Conservation (phyloP, 2,113 vertebrate genomes). For the Lophura nycthemera region DNA sequence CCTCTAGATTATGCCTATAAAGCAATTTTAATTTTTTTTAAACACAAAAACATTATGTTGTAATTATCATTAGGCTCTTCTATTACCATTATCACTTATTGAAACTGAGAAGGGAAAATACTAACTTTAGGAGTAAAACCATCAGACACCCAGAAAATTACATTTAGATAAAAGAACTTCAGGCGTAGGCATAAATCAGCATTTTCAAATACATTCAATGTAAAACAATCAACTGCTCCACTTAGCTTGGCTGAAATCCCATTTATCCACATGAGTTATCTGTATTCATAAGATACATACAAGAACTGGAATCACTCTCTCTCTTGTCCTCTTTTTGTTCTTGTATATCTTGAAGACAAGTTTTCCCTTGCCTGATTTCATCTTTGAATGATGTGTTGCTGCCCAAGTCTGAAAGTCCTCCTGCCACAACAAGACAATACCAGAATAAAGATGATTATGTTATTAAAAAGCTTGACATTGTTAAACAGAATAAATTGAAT, state of each 20-base stretch:
- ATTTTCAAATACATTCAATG: not conserved
- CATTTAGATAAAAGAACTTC: not conserved
- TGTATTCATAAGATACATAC: constrained; percentile 79
- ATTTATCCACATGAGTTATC: not conserved
- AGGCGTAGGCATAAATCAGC: not conserved
- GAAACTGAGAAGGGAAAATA: not conserved
- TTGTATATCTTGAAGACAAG: constrained; percentile 77
- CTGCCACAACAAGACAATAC: constrained; percentile 65
- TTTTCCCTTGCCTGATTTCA: constrained; percentile 84
- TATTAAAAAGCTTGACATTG: constrained; percentile 25
- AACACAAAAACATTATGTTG: constrained; percentile 18
- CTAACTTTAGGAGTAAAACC: not conserved
- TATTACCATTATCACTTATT: not conserved
- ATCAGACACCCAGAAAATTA: constrained; percentile 22
- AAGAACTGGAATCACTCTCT: constrained; percentile 83
- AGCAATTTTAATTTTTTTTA: not conserved
- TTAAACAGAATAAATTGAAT: not conserved
- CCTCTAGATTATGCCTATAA: not conserved
- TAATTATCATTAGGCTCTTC: constrained; percentile 38
- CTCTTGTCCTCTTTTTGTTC: constrained; percentile 83
- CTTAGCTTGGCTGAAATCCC: constrained; percentile 17
- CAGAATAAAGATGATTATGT: not conserved
- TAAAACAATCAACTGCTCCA: constrained; percentile 3
- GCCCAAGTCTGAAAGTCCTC: constrained; percentile 90
- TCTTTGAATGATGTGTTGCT: constrained; percentile 92